Evolutionary conservation across 2,888 invertebrate species (phyloP), one percentile per base, ranked within the genome.

Genomic region (Atrina japonica): DNA sequence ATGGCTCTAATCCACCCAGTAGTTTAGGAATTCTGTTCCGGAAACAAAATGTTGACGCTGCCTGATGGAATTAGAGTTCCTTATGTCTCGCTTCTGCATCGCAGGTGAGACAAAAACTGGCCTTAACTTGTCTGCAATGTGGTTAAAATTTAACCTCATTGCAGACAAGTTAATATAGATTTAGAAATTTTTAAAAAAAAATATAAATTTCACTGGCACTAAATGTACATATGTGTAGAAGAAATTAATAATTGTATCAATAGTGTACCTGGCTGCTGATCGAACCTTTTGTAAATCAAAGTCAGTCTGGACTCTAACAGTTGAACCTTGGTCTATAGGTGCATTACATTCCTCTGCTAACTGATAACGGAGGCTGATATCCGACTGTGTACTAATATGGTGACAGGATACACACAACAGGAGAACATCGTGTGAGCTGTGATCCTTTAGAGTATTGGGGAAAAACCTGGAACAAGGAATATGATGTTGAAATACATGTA

Each of bases 361-460:
- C 60, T 91, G 89, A 77, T 91, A 91, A 58, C 95, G 92, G 77
- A 95, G 88, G 3, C 88, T 86, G 61, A 92, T 91, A 90, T 96
- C 96, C 41, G 92, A 91, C 47, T 92, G 91, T 88, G 94, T 94
- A 89, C 95, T 95, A 27, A 90, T 88, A 83, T 93, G 93, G 90
- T 96, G 96, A 86, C 96, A 96, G 0, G 83, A 70, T 45, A 92
- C 91, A 89, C 96, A 96, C 56, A 96, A 89, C 71, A 96, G 88
- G 29, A 96, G 90, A 53, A 96, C 93, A 90, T 96, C 96, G 89
- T 96, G 96, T 0, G 95, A 95, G 6, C 94, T 93, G 88, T 95
- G 95, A 27, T 94, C 93, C 88, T 96, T 96, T 93, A 96, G 94
- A 47, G 94, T 92, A 58, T 93, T 93, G 93, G 91, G 76, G 90